Evolutionary conservation across 53 echinoderm and acorn worm genomes (phyloP).

Genomic region (Antedon mediterranea): DNA sequence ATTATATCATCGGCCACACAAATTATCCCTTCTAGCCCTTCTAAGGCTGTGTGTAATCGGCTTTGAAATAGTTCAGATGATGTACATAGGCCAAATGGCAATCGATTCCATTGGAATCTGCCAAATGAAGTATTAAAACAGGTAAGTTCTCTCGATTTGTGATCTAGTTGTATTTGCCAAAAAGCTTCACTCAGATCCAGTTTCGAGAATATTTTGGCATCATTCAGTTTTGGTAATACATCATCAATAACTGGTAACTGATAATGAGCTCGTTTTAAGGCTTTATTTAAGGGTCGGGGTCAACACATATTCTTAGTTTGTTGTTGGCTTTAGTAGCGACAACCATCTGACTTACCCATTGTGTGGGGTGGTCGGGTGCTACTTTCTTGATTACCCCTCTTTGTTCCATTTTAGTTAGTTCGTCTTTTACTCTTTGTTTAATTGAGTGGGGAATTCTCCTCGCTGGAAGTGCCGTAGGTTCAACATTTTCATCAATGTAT

Average conservation of each 20-base stretch:
- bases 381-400: slow-evolving; percentile 18
- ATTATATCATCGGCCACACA: slow-evolving; percentile 40
- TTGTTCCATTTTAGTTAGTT: slow-evolving; percentile 21
- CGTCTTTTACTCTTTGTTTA: slow-evolving; percentile 27
- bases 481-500: slow-evolving; percentile 2
- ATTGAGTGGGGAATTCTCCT: slow-evolving; percentile 29
- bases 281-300: slow-evolving; percentile 11
- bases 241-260: not conserved
- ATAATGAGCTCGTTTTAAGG: slow-evolving; percentile 12
- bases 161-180: slow-evolving; percentile 10
- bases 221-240: slow-evolving; percentile 15
- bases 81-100: slow-evolving; percentile 30
- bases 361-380: slow-evolving; percentile 16
- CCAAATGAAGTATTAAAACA: slow-evolving; percentile 32
- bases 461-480: slow-evolving; percentile 22
- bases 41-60: slow-evolving; percentile 11
- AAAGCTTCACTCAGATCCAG: slow-evolving; percentile 23
- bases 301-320: slow-evolving; percentile 2
- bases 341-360: slow-evolving; percentile 37
- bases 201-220: slow-evolving; percentile 15
- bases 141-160: slow-evolving; percentile 16
- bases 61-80: slow-evolving; percentile 33
- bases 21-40: slow-evolving; percentile 20
- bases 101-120: slow-evolving; percentile 24
- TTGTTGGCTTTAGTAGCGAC: slow-evolving; percentile 18